phyloP scores from a whole-genome alignment of 2,113 vertebrate genomes.

The Myodes glareolus region DNA sequence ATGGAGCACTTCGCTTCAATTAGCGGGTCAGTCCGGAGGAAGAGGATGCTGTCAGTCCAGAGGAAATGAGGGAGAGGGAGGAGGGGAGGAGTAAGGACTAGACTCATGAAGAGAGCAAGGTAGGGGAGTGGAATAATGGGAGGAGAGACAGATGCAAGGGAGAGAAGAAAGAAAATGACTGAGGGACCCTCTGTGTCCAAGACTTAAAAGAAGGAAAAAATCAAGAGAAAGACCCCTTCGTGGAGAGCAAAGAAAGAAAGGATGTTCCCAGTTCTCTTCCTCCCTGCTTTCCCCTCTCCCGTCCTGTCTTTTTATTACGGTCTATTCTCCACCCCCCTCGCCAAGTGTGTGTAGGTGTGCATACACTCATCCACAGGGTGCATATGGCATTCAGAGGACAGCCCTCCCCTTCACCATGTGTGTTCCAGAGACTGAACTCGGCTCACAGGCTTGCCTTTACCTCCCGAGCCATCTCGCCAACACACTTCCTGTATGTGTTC shows the following conservation, averaged over 20 bases:
- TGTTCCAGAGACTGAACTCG: not conserved
- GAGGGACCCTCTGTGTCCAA: not conserved
- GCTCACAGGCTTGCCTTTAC: not conserved
- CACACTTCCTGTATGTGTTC: not conserved
- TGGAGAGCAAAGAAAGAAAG: not conserved
- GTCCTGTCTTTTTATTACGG: not conserved
- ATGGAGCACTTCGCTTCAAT: constrained; percentile 83
- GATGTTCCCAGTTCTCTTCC: not conserved
- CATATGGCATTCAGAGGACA: not conserved
- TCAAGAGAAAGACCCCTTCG: not conserved
- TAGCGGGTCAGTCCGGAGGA: constrained; percentile 80
- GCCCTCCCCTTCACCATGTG: not conserved
- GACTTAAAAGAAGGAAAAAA: not conserved
- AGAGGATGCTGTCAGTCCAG: constrained; percentile 58
- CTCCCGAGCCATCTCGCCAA: not conserved
- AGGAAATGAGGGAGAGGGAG: not conserved
- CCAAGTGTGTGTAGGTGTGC: not conserved
- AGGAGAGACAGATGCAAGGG: not conserved
- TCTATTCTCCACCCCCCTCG: not conserved
- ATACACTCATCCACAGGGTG: not conserved
- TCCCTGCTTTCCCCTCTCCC: too few species aligned
- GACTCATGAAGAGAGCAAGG: not conserved
- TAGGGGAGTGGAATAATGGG: not conserved
- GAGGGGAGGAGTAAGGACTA: not conserved
- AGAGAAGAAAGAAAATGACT: not conserved